phyloP scores from a whole-genome alignment of 2,888 invertebrate species.

The Caenorhabditis sp. region DNA sequence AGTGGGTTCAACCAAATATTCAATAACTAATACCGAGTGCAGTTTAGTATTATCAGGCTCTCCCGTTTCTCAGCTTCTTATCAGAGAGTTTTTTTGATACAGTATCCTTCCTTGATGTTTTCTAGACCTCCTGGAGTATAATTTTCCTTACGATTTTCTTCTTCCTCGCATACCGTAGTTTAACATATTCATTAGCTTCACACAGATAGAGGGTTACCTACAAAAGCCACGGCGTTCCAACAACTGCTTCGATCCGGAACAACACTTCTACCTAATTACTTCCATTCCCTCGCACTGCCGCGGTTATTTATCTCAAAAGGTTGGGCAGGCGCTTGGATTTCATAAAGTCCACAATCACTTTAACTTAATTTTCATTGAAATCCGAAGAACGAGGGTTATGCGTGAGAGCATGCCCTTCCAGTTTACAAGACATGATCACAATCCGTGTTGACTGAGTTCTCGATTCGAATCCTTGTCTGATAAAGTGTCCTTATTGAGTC shows the following conservation, averaged over 20 bases:
- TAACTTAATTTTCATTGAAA: slow-evolving; percentile 20
- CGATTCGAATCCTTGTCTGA: slow-evolving; percentile 15
- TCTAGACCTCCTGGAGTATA: no score
- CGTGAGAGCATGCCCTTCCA: slow-evolving; percentile 42
- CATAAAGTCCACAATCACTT: neutral
- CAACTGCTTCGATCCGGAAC: slow-evolving; percentile 27
- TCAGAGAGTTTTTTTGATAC: no score
- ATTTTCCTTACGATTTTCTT: slow-evolving; percentile 8
- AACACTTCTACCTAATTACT: slow-evolving; percentile 19
- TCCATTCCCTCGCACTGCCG: slow-evolving; percentile 31
- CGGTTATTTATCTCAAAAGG: slow-evolving; percentile 23
- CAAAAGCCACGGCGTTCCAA: slow-evolving; percentile 13
- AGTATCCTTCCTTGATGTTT: neutral
- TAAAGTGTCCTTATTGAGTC: neutral
- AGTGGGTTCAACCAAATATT: no score
- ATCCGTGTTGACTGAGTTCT: slow-evolving; percentile 35
- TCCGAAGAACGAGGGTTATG: slow-evolving; percentile 14
- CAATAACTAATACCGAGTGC: no score
- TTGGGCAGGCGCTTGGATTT: neutral
- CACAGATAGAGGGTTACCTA: neutral
- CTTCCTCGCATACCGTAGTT: slow-evolving; percentile 1
- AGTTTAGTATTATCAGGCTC: no score
- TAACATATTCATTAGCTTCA: neutral
- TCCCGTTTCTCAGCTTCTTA: no score
- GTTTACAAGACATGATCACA: slow-evolving; percentile 19